These are phyloP conservation scores for Ligdia adustata DNA, from an alignment of 2,888 invertebrate species.

Conservation along the genomic window DNA sequence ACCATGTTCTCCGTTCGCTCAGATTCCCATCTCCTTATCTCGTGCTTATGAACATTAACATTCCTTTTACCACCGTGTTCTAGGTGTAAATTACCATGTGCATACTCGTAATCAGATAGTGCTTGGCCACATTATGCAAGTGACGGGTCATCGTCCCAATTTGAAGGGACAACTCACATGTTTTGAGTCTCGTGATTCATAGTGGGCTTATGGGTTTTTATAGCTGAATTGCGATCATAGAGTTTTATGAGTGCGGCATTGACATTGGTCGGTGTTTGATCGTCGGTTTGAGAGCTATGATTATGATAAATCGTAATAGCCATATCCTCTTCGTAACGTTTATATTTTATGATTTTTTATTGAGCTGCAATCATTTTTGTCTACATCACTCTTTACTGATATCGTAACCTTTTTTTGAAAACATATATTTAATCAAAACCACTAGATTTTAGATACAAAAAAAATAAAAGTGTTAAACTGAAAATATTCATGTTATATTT, in stretches of 20 bases:
- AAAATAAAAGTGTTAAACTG: too few relatives aligned
- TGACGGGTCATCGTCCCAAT: constrained; percentile 66
- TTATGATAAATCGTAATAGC: constrained; percentile 8
- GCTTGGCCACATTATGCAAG: constrained; percentile 59
- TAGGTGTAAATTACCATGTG: constrained; percentile 40
- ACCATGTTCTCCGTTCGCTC: constrained; percentile 9
- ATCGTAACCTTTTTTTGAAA: too few relatives aligned
- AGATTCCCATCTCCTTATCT: constrained; percentile 18
- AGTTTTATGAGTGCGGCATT: constrained; percentile 26
- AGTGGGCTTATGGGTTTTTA: constrained; percentile 36
- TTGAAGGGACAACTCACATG: constrained; percentile 49
- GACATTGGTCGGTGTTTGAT: constrained; percentile 26
- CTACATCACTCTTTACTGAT: too few relatives aligned
- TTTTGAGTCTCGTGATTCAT: constrained; percentile 38
- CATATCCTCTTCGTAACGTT: constrained; percentile 2
- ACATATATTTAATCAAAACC: too few relatives aligned
- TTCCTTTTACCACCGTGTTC: constrained; percentile 24
- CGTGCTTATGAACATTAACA: constrained; percentile 22
- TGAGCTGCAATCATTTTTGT: too few relatives aligned
- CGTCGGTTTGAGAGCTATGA: constrained; percentile 12
- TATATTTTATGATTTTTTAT: not conserved
- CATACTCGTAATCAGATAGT: constrained; percentile 49
- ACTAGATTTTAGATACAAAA: too few relatives aligned
- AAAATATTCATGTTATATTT: too few relatives aligned
- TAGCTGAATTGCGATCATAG: constrained; percentile 29